A percentile compares a stretch with the other conserved stretches of the same genome.
Conservation (phyloP, 2,888 invertebrate genomes). For the Peribatodes rhomboidaria region DNA sequence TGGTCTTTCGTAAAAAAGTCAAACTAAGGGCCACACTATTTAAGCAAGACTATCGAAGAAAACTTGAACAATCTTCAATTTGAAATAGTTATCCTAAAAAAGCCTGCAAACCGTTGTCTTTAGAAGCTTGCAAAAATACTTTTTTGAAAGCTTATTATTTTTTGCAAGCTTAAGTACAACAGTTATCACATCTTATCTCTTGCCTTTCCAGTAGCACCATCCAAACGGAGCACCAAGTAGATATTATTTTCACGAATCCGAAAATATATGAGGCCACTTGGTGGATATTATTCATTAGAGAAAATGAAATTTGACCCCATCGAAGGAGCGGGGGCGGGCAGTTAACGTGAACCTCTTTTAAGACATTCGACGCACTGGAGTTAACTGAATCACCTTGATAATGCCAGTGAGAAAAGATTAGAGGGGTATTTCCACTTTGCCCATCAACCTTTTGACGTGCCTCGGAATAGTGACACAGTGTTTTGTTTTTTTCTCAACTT, state of each 20-base stretch:
- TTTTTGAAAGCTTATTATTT: background rate
- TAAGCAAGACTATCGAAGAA: too few species aligned
- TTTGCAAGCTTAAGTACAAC: background rate
- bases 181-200: background rate
- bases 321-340: slow-evolving; percentile 30
- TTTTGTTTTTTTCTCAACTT: too few species aligned
- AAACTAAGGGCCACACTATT: too few species aligned
- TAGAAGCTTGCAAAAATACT: too few species aligned
- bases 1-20: too few species aligned
- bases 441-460: too few species aligned
- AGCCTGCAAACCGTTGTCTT: too few species aligned
- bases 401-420: slow-evolving; percentile 37
- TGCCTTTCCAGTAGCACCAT: slow-evolving; percentile 8
- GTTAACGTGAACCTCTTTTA: slow-evolving; percentile 48
- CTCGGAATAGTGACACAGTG: too few species aligned
- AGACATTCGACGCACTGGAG: slow-evolving; percentile 40
- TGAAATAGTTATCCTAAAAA: too few species aligned
- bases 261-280: slow-evolving; percentile 74
- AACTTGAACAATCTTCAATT: too few species aligned
- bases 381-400: slow-evolving; percentile 41
- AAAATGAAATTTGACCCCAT: slow-evolving; percentile 74
- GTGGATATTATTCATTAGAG: slow-evolving; percentile 76
- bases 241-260: slow-evolving; percentile 67
- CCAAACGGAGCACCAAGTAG: slow-evolving; percentile 45
- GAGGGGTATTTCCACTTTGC: too few species aligned